A percentile compares a stretch with the other conserved stretches of the same genome.
These are phyloP conservation scores for Enteromius mattozi DNA, from an alignment of 2,797 vertebrate species.

Conservation along the genomic window DNA sequence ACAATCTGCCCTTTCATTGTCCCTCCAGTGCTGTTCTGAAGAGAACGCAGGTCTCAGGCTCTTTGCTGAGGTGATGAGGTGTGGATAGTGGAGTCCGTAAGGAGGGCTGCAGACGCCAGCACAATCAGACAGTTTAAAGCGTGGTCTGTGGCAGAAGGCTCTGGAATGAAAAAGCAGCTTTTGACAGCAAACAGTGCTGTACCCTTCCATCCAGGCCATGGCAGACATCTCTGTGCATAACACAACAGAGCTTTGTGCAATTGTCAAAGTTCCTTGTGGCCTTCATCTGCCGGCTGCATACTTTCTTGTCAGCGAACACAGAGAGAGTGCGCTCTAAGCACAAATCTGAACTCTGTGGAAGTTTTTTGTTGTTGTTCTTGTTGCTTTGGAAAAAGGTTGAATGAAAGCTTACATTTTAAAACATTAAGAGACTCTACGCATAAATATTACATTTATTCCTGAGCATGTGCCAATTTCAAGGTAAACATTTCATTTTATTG, in stretches of 20 bases:
- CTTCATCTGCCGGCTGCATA: conserved; percentile 69
- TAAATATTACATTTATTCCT: neutral
- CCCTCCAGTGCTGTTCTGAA: neutral
- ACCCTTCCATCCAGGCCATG: conserved; percentile 35
- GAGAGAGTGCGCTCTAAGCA: conserved; percentile 32
- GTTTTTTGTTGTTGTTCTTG: neutral
- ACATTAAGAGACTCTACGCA: neutral
- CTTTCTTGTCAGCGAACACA: conserved; percentile 20
- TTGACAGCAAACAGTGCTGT: conserved; percentile 22
- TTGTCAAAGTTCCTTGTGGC: conserved; percentile 62
- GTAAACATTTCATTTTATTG: conserved; percentile 7
- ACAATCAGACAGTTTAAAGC: conserved; percentile 49
- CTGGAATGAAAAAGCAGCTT: conserved; percentile 51
- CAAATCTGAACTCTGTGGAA: conserved; percentile 24
- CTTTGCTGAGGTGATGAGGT: conserved; percentile 37
- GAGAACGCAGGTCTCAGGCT: neutral
- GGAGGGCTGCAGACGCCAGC: conserved; percentile 54
- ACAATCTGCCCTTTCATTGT: conserved; percentile 11
- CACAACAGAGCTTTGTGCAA: conserved; percentile 55
- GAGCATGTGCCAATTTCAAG: neutral
- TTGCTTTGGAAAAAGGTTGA: neutral
- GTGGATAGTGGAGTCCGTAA: conserved; percentile 33
- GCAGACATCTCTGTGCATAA: conserved; percentile 53
- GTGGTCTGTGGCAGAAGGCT: conserved; percentile 49
- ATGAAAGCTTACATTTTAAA: neutral